Conservation (phyloP, 2,797 vertebrate genomes). For the Hipposideros larvatus region DNA sequence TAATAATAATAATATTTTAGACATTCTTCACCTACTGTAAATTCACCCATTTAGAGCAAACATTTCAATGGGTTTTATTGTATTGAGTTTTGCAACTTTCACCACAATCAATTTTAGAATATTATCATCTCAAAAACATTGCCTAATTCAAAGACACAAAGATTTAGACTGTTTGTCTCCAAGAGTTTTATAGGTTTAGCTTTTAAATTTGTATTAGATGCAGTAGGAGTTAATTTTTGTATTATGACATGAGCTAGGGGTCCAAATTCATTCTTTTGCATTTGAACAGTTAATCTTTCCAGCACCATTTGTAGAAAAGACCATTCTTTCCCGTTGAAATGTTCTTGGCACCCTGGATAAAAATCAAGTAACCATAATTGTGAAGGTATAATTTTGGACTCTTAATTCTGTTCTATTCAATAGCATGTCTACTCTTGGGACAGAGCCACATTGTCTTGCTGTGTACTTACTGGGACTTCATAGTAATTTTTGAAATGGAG, state of each 20-base stretch:
- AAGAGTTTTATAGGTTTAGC: background rate
- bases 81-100: background rate
- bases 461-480: background rate
- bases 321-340: background rate
- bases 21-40: background rate
- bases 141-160: background rate
- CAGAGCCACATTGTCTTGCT: background rate
- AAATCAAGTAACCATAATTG: background rate
- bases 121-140: background rate
- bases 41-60: background rate
- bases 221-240: background rate
- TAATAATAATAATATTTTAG: conserved; percentile 7
- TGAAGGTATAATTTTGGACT: background rate
- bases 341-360: background rate
- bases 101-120: background rate
- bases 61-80: background rate
- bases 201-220: background rate
- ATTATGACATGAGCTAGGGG: background rate
- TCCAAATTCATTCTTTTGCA: background rate
- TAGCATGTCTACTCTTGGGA: background rate
- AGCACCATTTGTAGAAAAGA: background rate
- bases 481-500: background rate
- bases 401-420: background rate
- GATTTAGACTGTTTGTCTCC: background rate
- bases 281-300: background rate